Evolutionary conservation across 2,888 invertebrate species (phyloP), one percentile per base, ranked within the genome.

Genomic region (Ethmia dodecea): DNA sequence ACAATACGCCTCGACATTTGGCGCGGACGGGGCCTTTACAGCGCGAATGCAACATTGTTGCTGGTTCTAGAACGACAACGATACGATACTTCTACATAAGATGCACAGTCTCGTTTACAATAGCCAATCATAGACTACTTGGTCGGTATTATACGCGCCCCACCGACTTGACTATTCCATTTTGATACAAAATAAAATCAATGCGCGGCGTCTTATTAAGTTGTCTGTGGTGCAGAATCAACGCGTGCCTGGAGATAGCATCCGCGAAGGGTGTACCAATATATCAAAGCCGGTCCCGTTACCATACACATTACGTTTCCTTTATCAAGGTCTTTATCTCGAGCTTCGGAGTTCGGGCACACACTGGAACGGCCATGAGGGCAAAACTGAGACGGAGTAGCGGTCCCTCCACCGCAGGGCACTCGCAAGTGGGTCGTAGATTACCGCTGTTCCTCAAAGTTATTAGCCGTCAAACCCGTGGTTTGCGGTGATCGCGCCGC

Each of bases 351-450:
- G n/a, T n/a, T 67, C 65, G 52, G 48, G 45, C 45, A 45, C 45
- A 56, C 53, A 45, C 54, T 66, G 66, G 67, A 73, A 64, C 59
- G 50, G 55, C 48, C 45, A 39, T 55, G 40, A 54, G 49, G 43
- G 37, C 30, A 12, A 47, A 63, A 68, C 65, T 47, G 57, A 69
- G 63, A 48, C 48, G 45, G 55, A 49, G 55, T 66, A 70, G 70
- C 67, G 75, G 72, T 64, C 54, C 55, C 53, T 62, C 72, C 53
- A 62, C 73, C 69, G 59, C 67, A 57, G 71, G 67, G 73, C 64
- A 20, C 40, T 44, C 40, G 52, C 61, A 72, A 71, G 59, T 75
- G 58, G 77, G 70, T 52, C 71, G 60, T 43, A 28, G 65, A 70
- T 73, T 70, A 67, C 60, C 50, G 51, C 60, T 67, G 71, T 73